Conservation (phyloP, 1,140 invertebrate species). For the Pogonomyrmex californicus region DNA sequence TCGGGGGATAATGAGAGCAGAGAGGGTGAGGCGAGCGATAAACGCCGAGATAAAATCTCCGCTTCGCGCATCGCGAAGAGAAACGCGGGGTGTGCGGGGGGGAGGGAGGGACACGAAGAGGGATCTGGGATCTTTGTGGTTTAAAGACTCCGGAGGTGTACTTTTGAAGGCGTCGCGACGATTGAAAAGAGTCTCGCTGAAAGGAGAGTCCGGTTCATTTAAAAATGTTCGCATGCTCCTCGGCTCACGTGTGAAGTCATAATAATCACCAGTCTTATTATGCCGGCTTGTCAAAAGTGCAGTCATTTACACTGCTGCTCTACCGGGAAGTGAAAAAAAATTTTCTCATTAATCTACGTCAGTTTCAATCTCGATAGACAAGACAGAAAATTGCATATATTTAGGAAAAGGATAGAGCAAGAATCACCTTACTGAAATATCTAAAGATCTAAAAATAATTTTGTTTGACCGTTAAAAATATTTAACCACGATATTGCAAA, state of each 20-base stretch:
- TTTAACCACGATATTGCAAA: too few species aligned
- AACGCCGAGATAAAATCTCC: constrained; percentile 54
- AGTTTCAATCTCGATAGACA: background rate
- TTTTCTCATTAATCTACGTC: background rate
- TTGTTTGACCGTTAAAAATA: too few species aligned
- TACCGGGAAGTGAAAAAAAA: background rate
- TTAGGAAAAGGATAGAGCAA: background rate
- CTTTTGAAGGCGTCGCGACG: background rate
- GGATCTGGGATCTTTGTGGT: background rate
- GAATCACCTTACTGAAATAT: too few species aligned
- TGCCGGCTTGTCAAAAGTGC: background rate
- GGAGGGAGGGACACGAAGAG: background rate
- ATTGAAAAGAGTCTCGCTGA: constrained; percentile 1
- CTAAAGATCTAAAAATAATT: too few species aligned
- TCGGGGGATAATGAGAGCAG: constrained; percentile 67
- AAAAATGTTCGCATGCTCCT: background rate
- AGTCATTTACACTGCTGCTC: background rate
- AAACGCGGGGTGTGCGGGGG: background rate
- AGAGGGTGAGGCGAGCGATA: constrained; percentile 31
- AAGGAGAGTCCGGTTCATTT: background rate
- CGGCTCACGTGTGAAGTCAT: background rate
- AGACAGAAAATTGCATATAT: background rate
- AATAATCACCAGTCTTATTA: constrained; percentile 19
- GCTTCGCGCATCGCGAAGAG: constrained; percentile 16
- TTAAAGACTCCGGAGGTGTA: constrained; percentile 5